phyloP scores from a whole-genome alignment of 2,888 invertebrate genomes.

The Tetragnatha montana region DNA sequence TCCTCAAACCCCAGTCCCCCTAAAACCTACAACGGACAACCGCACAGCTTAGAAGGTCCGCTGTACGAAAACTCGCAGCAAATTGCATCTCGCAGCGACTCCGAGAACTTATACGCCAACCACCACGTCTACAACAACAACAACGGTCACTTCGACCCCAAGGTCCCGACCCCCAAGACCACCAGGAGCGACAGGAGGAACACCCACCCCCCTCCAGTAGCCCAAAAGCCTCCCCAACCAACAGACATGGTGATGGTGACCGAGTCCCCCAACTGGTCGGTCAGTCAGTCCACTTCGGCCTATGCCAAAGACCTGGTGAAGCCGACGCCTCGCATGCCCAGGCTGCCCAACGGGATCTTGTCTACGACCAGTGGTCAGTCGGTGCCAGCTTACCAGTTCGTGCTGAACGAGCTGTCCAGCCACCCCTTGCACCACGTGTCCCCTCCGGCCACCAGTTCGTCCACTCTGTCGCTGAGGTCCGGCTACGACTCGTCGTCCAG shows the following conservation, averaged over 20 bases:
- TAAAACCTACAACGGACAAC: no score
- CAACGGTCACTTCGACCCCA: not conserved
- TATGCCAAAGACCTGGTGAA: slow-evolving; percentile 59
- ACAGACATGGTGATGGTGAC: slow-evolving; percentile 61
- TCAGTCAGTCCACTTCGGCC: slow-evolving; percentile 34
- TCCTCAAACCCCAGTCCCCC: no score
- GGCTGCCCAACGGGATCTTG: slow-evolving; percentile 41
- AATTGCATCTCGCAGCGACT: not conserved
- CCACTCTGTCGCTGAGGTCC: slow-evolving; percentile 45
- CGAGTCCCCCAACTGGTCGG: slow-evolving; percentile 47
- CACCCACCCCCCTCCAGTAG: slow-evolving; percentile 49
- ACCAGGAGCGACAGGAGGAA: slow-evolving; percentile 25
- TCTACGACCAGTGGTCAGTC: slow-evolving; percentile 45
- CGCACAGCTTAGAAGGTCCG: not conserved
- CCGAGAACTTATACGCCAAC: slow-evolving; percentile 51
- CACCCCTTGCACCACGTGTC: slow-evolving; percentile 41
- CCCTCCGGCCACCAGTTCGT: slow-evolving; percentile 44
- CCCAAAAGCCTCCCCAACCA: slow-evolving; percentile 61
- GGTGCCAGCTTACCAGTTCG: slow-evolving; percentile 54
- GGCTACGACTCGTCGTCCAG: slow-evolving; percentile 55
- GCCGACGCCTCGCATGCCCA: slow-evolving; percentile 48
- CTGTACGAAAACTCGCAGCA: slow-evolving; percentile 46
- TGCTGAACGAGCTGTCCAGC: slow-evolving; percentile 51
- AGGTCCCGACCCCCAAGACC: not conserved
- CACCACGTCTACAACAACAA: slow-evolving; percentile 33